Percentiles rank a stretch among this genome's conserved stretches.
These are phyloP conservation scores for Perccottus glenii DNA, from an alignment of 2,113 vertebrate genomes.

Conservation along the genomic window DNA sequence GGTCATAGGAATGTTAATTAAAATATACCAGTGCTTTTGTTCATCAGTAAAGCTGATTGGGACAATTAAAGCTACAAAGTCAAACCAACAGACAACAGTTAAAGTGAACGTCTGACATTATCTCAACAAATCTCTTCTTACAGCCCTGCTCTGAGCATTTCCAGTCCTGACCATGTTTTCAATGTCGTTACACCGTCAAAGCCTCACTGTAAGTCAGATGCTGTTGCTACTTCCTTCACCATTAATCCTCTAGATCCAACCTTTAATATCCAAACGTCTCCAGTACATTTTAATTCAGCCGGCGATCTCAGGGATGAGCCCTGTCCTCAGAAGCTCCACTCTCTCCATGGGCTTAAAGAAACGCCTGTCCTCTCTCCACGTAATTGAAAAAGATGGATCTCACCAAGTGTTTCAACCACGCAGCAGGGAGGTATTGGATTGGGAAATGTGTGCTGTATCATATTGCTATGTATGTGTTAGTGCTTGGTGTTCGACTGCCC, in stretches of 20 bases:
- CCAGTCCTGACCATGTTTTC: conserved; percentile 10
- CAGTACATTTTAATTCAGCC: conserved; percentile 69
- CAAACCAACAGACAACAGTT: too few species aligned
- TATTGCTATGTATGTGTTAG: conserved; percentile 61
- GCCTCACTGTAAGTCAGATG: conserved; percentile 38
- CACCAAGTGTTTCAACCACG: conserved; percentile 68
- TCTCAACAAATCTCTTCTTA: not conserved
- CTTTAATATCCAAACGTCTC: conserved; percentile 62
- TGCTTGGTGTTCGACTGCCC: conserved; percentile 49
- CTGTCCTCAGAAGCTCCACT: conserved; percentile 63
- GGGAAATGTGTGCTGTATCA: conserved; percentile 69
- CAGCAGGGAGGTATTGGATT: conserved; percentile 72
- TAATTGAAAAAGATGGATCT: conserved; percentile 80
- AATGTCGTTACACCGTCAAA: conserved; percentile 15
- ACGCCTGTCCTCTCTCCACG: conserved; percentile 60
- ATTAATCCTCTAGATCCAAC: conserved; percentile 63
- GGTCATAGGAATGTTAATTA: too few species aligned
- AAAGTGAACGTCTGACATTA: not conserved
- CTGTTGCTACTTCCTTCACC: conserved; percentile 31
- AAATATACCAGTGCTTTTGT: too few species aligned
- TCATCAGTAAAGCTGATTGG: too few species aligned
- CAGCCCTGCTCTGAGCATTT: too few species aligned
- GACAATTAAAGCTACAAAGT: too few species aligned
- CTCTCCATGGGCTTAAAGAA: conserved; percentile 59
- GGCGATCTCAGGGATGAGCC: conserved; percentile 64